Conservation (phyloP, 1,140 invertebrate genomes). For the Drosophila oshimai region DNA sequence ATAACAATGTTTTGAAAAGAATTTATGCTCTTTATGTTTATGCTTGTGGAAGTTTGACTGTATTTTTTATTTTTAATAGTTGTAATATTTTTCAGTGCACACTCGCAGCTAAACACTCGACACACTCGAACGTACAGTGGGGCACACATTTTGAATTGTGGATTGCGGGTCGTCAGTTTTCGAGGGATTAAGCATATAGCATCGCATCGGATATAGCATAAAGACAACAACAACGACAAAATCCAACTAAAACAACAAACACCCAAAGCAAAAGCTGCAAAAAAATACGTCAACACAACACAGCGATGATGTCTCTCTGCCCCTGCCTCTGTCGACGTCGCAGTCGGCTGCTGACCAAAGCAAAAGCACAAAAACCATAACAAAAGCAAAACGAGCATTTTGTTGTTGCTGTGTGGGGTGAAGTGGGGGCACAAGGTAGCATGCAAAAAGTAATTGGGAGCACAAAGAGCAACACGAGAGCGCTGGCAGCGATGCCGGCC, state of each 20-base stretch:
- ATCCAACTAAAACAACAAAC: constrained; percentile 8
- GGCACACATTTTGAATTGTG: constrained; percentile 34
- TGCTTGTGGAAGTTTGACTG: no score
- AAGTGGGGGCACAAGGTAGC: constrained; percentile 75
- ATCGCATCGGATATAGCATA: constrained; percentile 20
- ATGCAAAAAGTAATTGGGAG: constrained; percentile 79
- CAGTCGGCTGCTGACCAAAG: constrained; percentile 35
- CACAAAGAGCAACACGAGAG: constrained; percentile 68
- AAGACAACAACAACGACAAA: constrained; percentile 36
- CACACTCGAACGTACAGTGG: constrained; percentile 28
- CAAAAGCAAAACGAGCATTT: constrained; percentile 21
- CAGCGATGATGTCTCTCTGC: constrained; percentile 57
- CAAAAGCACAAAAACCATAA: constrained; percentile 39
- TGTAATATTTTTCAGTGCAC: constrained; percentile 1
- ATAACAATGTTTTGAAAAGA: no score
- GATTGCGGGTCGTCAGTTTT: constrained; percentile 44
- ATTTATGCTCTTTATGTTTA: no score
- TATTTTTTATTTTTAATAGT: neutral
- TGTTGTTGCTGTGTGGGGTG: constrained; percentile 48
- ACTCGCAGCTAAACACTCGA: constrained; percentile 22
- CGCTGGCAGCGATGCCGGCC: constrained; percentile 7
- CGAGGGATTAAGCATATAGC: constrained; percentile 64
- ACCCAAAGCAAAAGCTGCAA: constrained; percentile 19
- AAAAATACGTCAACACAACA: constrained; percentile 53
- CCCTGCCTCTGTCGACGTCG: neutral